Conservation (phyloP, 2,888 invertebrate genomes). For the Drosophila tripunctata region DNA sequence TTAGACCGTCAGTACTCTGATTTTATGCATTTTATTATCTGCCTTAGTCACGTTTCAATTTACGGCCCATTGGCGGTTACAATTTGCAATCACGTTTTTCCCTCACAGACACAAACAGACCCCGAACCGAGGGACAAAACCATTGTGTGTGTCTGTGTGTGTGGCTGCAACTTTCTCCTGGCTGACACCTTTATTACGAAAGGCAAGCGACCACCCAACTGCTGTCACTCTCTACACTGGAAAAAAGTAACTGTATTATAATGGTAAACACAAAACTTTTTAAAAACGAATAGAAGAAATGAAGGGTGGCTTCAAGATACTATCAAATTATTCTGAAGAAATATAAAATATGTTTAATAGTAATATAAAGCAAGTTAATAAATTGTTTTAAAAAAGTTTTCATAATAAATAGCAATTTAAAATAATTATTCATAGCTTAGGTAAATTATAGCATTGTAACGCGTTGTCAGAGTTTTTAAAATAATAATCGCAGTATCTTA, state of each 20-base stretch:
- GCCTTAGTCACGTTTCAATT: conserved; percentile 83
- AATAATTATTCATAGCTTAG: no score
- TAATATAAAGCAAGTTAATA: no score
- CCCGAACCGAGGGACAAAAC: conserved; percentile 9
- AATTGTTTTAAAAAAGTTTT: no score
- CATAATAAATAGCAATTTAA: no score
- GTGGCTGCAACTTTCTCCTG: conserved; percentile 60
- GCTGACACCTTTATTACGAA: conserved; percentile 72
- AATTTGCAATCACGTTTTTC: conserved; percentile 83
- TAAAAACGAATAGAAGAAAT: no score
- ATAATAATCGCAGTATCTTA: no score
- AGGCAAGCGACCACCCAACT: conserved; percentile 34
- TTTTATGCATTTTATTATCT: conserved; percentile 82
- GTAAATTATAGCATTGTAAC: no score
- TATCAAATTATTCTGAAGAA: no score
- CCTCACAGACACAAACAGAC: conserved; percentile 22
- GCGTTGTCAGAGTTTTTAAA: no score
- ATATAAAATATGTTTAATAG: no score
- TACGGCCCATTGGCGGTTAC: conserved; percentile 84
- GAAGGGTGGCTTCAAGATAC: no score
- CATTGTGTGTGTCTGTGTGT: conserved; percentile 14
- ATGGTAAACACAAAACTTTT: no score
- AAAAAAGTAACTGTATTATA: neutral
- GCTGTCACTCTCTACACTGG: conserved; percentile 14
- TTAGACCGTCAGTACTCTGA: conserved; percentile 73